phyloP scores from a whole-genome alignment of 2,888 invertebrate species.

The Drosophila cyrtoloma region DNA sequence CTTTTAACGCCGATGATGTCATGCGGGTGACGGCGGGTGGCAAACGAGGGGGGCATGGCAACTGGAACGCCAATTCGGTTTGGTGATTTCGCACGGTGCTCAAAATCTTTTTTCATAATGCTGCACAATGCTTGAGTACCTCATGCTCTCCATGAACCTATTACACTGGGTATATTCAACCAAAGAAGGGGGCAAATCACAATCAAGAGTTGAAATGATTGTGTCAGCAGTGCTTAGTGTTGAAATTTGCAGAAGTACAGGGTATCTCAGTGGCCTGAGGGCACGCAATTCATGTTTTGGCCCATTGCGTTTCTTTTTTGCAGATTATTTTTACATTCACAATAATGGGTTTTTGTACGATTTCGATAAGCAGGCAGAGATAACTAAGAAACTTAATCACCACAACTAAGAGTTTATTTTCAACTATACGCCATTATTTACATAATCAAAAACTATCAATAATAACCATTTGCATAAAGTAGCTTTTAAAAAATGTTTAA shows the following conservation, averaged over 20 bases:
- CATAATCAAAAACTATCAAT: background rate
- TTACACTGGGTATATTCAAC: constrained; percentile 2
- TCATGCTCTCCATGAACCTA: background rate
- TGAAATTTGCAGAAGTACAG: background rate
- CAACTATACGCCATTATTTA: background rate
- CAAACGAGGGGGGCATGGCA: constrained; percentile 14
- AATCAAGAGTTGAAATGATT: background rate
- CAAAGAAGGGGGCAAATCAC: background rate
- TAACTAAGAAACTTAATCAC: constrained; percentile 38
- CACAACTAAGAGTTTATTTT: constrained; percentile 8
- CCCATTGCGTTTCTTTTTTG: constrained; percentile 35
- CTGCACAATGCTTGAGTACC: constrained; percentile 32
- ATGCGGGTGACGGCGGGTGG: constrained; percentile 38
- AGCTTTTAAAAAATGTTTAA: background rate
- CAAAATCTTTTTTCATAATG: constrained; percentile 51
- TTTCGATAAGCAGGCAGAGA: constrained; percentile 37
- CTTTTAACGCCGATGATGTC: constrained; percentile 67
- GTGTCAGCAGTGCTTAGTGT: background rate
- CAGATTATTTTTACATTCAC: constrained; percentile 9
- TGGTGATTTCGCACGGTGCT: constrained; percentile 69
- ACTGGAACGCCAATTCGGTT: constrained; percentile 53
- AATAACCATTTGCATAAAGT: background rate
- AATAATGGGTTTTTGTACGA: constrained; percentile 31
- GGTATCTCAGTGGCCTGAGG: constrained; percentile 11
- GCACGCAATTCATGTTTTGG: constrained; percentile 14